Evolutionary conservation across 2,888 invertebrate species (phyloP), one percentile per base, ranked within the genome.

Genomic region (Phlogophora meticulosa): DNA sequence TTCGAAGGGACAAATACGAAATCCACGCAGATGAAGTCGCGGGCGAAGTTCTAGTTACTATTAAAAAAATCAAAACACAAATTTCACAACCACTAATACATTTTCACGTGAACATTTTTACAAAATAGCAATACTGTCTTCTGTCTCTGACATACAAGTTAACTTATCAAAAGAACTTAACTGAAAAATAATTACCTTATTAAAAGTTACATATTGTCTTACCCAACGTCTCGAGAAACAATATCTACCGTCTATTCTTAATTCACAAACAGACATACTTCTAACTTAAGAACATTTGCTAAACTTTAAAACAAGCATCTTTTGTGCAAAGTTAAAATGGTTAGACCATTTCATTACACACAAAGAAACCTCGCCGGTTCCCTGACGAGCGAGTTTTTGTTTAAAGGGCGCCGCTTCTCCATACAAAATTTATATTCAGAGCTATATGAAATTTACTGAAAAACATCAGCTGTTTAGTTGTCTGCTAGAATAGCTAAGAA

Each of bases 321-420:
- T 24, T 51, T 60, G 56, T 52, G 9, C n/a, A 2, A 80, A 71
- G 80, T 80, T 76, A 45, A 66, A 75, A 72, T 63, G 62, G 48
- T 69, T 63, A 69, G 63, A 76, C 36, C 61, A 68, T 71, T 76
- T 68, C 63, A 66, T 78, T 66, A 75, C 55, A 52, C 42, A 78
- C 67, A 78, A 73, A 78, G 64, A 74, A 75, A 63, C 71, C 40
- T 51, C 22, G 40, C 11, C 11, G 34, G n/a, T 63, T 68, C 42
- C 49, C 51, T 42, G 46, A 52, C 22, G 49, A n/a, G 32, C 3
- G 75, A 78, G 53, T 81, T 75, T 74, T 70, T 59, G 28, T 49
- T 57, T 45, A 11, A 52, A 13, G 13, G 34, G 28, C 0, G 11
- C 1, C 9, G 5, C 5, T 52, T 55, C 10, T 53, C 38, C 32